phyloP scores from a whole-genome alignment of 1,140 invertebrate species.

The Aleiodes sp. region DNA sequence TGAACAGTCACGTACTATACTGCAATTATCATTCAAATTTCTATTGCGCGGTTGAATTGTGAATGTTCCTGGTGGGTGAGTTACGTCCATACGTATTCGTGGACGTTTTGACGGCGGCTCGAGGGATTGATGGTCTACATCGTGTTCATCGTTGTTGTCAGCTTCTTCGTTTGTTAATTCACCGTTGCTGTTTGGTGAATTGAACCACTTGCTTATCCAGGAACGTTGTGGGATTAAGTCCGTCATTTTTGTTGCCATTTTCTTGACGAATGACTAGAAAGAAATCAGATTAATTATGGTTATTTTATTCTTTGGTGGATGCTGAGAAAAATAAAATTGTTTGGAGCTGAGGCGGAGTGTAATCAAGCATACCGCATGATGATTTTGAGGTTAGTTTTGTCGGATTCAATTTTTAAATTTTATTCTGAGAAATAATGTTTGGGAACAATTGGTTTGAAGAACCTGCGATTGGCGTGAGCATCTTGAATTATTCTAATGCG shows the following conservation, averaged over 20 bases:
- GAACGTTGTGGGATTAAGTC: conserved; percentile 60
- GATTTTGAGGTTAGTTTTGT: conserved; percentile 22
- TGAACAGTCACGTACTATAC: conserved; percentile 17
- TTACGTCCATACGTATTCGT: conserved; percentile 60
- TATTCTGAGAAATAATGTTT: background rate
- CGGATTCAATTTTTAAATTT: background rate
- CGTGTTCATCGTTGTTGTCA: conserved; percentile 45
- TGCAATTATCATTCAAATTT: conserved; percentile 37
- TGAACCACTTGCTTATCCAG: conserved; percentile 64
- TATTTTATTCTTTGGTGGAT: background rate
- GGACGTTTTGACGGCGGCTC: conserved; percentile 58
- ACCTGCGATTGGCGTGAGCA: background rate
- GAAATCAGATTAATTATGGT: conserved; percentile 17
- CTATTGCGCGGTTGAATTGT: conserved; percentile 48
- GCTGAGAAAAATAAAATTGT: background rate
- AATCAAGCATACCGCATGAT: conserved; percentile 5
- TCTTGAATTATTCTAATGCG: too few species aligned
- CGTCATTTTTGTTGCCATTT: conserved; percentile 61
- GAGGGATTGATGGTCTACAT: conserved; percentile 46
- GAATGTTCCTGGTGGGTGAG: conserved; percentile 62
- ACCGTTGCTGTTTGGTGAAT: conserved; percentile 52
- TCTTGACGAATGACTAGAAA: conserved; percentile 64
- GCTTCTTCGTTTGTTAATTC: conserved; percentile 37
- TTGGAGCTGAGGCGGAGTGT: background rate
- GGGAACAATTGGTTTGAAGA: too few species aligned